A percentile compares a stretch with the other conserved stretches of the same genome.
Conservation (phyloP, 1,140 invertebrate genomes). For the Microvelia longipes region DNA sequence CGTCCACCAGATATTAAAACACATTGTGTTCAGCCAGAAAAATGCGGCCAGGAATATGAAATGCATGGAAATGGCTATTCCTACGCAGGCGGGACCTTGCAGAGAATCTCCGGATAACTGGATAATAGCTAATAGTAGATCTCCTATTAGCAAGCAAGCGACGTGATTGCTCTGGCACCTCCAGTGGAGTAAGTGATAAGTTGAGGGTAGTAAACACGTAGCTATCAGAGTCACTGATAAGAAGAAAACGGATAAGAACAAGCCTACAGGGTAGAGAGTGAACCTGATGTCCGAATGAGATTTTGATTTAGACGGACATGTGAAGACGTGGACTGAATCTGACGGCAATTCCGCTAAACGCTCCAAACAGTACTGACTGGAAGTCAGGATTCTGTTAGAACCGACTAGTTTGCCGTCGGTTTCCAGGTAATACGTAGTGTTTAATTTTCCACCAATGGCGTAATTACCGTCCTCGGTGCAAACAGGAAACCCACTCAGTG, state of each 20-base stretch:
- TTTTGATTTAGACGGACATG: constrained; percentile 31
- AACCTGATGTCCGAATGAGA: constrained; percentile 43
- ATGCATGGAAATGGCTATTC: constrained; percentile 51
- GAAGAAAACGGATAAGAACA: constrained; percentile 60
- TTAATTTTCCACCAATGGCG: constrained; percentile 34
- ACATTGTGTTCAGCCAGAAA: constrained; percentile 93
- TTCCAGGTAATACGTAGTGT: constrained; percentile 28
- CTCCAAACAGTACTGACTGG: constrained; percentile 45
- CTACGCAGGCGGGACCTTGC: constrained; percentile 39
- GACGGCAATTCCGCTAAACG: constrained; percentile 34
- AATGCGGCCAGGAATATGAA: constrained; percentile 87
- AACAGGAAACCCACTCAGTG: constrained; percentile 34
- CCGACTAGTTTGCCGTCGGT: constrained; percentile 33
- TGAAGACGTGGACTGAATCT: constrained; percentile 38
- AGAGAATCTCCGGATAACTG: constrained; percentile 44
- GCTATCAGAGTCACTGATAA: constrained; percentile 56
- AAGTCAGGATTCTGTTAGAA: constrained; percentile 28
- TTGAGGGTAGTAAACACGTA: constrained; percentile 54
- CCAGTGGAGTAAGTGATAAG: constrained; percentile 70
- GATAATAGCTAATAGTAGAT: constrained; percentile 55
- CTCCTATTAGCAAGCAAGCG: constrained; percentile 56
- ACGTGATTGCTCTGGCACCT: constrained; percentile 69
- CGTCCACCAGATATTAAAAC: constrained; percentile 89
- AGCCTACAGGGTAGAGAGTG: constrained; percentile 51
- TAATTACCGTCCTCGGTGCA: constrained; percentile 27